These are phyloP conservation scores for Neoniphon sammara DNA, from an alignment of 2,797 vertebrate genomes.

Conservation along the genomic window DNA sequence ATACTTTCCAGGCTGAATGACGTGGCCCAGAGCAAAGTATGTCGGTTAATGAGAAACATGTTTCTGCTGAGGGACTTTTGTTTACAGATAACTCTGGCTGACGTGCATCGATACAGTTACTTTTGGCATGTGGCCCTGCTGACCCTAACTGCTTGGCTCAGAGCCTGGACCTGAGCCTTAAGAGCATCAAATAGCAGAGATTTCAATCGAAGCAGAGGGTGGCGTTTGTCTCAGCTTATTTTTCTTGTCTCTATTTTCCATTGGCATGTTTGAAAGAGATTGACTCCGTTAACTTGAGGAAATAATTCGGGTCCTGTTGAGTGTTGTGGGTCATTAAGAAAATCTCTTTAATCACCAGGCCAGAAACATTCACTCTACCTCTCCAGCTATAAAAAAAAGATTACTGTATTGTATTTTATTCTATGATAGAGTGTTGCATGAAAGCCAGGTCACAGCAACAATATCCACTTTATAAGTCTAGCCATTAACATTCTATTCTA, in stretches of 20 bases:
- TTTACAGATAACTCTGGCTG: constrained; percentile 78
- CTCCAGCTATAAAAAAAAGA: not conserved
- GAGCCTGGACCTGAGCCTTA: constrained; percentile 70
- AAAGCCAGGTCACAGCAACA: too few species aligned
- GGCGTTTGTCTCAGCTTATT: constrained; percentile 70
- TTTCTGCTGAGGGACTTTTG: constrained; percentile 70
- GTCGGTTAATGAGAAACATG: constrained; percentile 74
- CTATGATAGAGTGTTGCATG: too few species aligned
- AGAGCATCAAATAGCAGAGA: constrained; percentile 69
- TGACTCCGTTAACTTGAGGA: constrained; percentile 48
- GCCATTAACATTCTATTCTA: not conserved
- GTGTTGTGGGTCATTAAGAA: constrained; percentile 61
- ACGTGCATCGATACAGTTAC: constrained; percentile 76
- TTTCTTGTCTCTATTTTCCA: constrained; percentile 75
- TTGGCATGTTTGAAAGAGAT: constrained; percentile 65
- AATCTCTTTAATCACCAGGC: constrained; percentile 33
- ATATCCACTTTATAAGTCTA: too few species aligned
- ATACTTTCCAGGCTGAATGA: constrained; percentile 71
- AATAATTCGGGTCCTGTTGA: constrained; percentile 58
- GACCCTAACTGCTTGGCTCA: constrained; percentile 69
- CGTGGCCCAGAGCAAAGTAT: constrained; percentile 56
- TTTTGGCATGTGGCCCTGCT: constrained; percentile 72
- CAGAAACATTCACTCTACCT: constrained; percentile 52
- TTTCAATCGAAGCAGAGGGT: constrained; percentile 70
- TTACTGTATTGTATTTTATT: too few species aligned